Conservation (phyloP, 2,797 vertebrate genomes). For the Holocentrus rufus region DNA sequence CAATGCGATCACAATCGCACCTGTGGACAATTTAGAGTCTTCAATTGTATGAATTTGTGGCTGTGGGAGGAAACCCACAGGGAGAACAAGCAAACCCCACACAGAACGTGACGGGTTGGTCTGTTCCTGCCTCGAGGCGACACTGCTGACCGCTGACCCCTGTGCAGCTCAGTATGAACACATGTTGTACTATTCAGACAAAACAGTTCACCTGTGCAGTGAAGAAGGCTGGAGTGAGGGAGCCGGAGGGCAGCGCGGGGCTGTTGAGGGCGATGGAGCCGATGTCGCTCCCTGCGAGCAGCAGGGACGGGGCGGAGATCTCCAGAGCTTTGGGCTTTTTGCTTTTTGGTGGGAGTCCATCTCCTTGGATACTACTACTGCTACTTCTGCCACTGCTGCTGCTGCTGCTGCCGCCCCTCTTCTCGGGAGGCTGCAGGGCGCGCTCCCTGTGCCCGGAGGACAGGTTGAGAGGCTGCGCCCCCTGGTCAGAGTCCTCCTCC, state of each 20-base stretch:
- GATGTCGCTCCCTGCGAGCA: constrained; percentile 89
- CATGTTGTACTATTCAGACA: background rate
- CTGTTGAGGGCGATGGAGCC: constrained; percentile 96
- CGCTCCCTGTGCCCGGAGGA: constrained; percentile 91
- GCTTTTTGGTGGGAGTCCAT: constrained; percentile 89
- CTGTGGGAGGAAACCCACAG: background rate
- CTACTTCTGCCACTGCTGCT: constrained; percentile 50
- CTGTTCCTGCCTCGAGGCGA: too few relatives aligned
- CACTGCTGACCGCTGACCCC: too few relatives aligned
- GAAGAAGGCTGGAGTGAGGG: constrained; percentile 94
- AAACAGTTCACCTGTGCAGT: constrained; percentile 88
- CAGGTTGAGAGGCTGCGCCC: constrained; percentile 89
- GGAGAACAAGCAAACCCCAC: too few relatives aligned
- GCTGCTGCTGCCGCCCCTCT: constrained; percentile 58
- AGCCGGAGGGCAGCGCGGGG: constrained; percentile 92
- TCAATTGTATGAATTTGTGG: too few relatives aligned
- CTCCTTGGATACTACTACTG: constrained; percentile 72
- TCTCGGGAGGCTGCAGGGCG: constrained; percentile 76
- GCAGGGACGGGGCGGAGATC: constrained; percentile 89
- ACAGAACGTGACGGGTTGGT: too few relatives aligned
- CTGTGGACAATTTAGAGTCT: background rate
- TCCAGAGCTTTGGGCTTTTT: constrained; percentile 96
- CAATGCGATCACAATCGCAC: background rate
- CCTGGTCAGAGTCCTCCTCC: constrained; percentile 76
- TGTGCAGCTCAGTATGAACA: background rate